These are phyloP conservation scores for Lomographa bimaculata DNA, from an alignment of 2,888 invertebrate genomes.

Conservation along the genomic window DNA sequence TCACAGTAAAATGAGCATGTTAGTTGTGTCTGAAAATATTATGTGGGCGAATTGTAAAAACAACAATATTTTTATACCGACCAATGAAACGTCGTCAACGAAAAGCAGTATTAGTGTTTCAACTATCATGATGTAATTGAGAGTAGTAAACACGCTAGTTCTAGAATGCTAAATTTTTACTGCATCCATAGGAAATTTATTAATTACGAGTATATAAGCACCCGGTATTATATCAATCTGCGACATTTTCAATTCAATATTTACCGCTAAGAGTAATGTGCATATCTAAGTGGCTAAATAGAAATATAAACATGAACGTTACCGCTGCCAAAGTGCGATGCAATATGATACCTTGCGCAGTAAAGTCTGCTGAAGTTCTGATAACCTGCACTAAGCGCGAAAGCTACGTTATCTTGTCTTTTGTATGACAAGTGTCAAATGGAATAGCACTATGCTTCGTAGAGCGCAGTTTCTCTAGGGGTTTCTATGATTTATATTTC, in stretches of 20 bases:
- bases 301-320: constrained; percentile 4
- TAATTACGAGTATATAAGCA: too few species aligned
- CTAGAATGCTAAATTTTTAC: too few species aligned
- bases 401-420: constrained; percentile 14
- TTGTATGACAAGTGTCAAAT: constrained; percentile 24
- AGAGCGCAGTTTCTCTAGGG: constrained; percentile 15
- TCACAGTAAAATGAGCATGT: constrained; percentile 10
- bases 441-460: constrained; percentile 17
- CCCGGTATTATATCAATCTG: too few species aligned
- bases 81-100: neutral
- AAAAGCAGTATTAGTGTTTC: too few species aligned
- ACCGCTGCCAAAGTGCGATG: neutral
- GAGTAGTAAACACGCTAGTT: too few species aligned
- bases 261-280: too few species aligned
- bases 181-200: too few species aligned
- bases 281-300: neutral
- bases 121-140: too few species aligned
- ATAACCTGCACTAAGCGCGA: constrained; percentile 16
- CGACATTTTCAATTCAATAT: too few species aligned
- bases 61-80: constrained; percentile 1
- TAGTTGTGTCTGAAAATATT: constrained; percentile 6
- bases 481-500: constrained; percentile 20
- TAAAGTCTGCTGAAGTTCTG: constrained; percentile 13
- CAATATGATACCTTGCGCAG: constrained; percentile 1
- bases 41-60: neutral